phyloP scores from a whole-genome alignment of 2,888 invertebrate genomes.

The Tortricodes alternella region DNA sequence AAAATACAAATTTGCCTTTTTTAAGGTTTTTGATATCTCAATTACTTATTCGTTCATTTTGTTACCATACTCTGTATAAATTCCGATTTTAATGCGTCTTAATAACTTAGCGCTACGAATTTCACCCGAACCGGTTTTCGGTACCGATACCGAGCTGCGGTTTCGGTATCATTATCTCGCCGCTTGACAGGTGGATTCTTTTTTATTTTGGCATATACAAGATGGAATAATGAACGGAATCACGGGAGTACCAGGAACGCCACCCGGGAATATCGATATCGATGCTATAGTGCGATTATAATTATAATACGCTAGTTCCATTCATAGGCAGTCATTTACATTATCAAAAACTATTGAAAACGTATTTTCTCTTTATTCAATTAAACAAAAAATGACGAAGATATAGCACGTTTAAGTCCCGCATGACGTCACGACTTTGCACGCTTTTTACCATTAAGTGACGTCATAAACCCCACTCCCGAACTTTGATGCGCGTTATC shows the following conservation, averaged over 20 bases:
- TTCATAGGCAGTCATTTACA: no score
- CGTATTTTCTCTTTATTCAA: no score
- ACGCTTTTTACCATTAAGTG: no score
- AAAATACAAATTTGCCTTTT: background rate
- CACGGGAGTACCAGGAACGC: slow-evolving; percentile 13
- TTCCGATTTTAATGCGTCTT: slow-evolving; percentile 36
- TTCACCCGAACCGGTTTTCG: slow-evolving; percentile 42
- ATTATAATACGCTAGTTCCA: slow-evolving; percentile 3
- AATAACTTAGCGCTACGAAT: slow-evolving; percentile 49
- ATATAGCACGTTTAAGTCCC: no score
- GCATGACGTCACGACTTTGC: no score
- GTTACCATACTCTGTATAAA: slow-evolving; percentile 41
- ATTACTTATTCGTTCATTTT: slow-evolving; percentile 17
- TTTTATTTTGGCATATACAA: slow-evolving; percentile 42
- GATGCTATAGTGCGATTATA: slow-evolving; percentile 7
- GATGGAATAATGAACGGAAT: slow-evolving; percentile 23
- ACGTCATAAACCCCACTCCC: no score
- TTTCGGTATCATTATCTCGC: slow-evolving; percentile 41
- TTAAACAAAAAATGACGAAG: no score
- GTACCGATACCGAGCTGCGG: slow-evolving; percentile 34
- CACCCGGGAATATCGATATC: background rate
- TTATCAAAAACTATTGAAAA: no score
- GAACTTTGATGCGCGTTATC: no score
- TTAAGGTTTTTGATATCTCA: slow-evolving; percentile 3
- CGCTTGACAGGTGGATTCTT: slow-evolving; percentile 55